Evolutionary conservation across 1,140 invertebrate species (phyloP), one percentile per base, ranked within the genome.

Genomic region (Lordiphosa mommai): DNA sequence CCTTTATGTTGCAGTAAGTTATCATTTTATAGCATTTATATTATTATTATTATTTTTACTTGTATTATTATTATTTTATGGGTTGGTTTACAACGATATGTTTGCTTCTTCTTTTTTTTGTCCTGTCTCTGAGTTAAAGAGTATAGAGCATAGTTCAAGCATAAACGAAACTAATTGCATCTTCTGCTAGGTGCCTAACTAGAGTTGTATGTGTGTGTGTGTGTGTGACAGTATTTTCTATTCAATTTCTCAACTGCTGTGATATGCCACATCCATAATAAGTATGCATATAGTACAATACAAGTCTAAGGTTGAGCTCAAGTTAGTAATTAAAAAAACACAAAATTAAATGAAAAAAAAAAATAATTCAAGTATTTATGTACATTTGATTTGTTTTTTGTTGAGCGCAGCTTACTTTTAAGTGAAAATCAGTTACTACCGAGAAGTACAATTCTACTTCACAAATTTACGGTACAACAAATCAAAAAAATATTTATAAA

Each of bases 31-130:
- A 13, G 14, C 4, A 30, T 40, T 40, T 44, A 6, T 29, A 13
- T 34, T 43, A 16, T 13, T 30, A 51, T 44, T 46, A 53, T 53
- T 53, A 43, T 37, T 16, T 27, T 14, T n/a, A 27, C 27, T 6
- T 41, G 9, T 44, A 27, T 55, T 9, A 38, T 8, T 5, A 7
- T 8, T 56, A 47, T 40, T 38, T 47, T 23, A 13, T 27, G 17
- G 33, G 23, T 71, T 70, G 38, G 16, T 51, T 70, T 68, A 72
- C 65, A 80, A 63, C 74, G 77, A 84, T 84, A 84, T 84, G 77
- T 84, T 69, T 84, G 64, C 57, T 84, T 84, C 72, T 69, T 72
- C 40, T 55, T 41, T 33, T 43, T 51, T 61, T 33, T 17, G 6
- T 32, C 37, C 59, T 33, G 38, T 30, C 37, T 59, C 50, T 53